phyloP scores from a whole-genome alignment of 2,797 vertebrate species.

The Lutjanus campechanus region DNA sequence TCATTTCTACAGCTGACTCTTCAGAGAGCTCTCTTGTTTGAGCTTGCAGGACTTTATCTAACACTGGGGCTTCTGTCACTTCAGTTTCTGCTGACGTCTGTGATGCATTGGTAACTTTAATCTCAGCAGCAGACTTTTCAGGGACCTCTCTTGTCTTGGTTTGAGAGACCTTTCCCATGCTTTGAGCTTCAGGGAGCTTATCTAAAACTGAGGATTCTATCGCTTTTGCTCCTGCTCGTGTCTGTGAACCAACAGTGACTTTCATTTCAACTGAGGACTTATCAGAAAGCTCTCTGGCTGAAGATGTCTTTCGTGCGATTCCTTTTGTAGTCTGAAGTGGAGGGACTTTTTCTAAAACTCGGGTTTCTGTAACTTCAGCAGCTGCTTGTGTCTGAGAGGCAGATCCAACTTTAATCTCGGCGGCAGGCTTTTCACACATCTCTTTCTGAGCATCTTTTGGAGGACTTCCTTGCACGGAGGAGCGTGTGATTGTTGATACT shows the following conservation, averaged over 20 bases:
- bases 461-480: constrained; percentile 73
- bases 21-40: constrained; percentile 35
- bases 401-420: constrained; percentile 46
- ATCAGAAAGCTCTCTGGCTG: constrained; percentile 17
- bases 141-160: neutral
- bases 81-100: constrained; percentile 17
- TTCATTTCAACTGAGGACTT: constrained; percentile 44
- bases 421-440: constrained; percentile 34
- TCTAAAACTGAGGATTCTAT: constrained; percentile 19
- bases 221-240: constrained; percentile 16
- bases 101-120: constrained; percentile 30
- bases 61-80: constrained; percentile 21
- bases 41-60: constrained; percentile 18
- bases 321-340: constrained; percentile 30
- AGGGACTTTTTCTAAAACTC: constrained; percentile 27
- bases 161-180: neutral
- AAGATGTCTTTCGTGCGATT: constrained; percentile 11
- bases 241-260: constrained; percentile 22
- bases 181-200: constrained; percentile 15
- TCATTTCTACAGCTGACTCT: constrained; percentile 73
- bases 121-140: constrained; percentile 34
- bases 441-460: constrained; percentile 51
- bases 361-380: constrained; percentile 19
- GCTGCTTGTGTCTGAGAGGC: constrained; percentile 24
- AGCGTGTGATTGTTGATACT: constrained; percentile 78